These are phyloP conservation scores for Rattus norvegicus DNA, from an alignment of 2,113 vertebrate genomes.

Conservation along the genomic window GRCr8 NC_086026.1:68740501-68741000, in stretches of 20 bases:
- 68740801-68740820: conserved; percentile 26
- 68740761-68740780: conserved; percentile 6
- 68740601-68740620: not conserved
- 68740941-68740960: not conserved
- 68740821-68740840: conserved; percentile 29
- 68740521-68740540: conserved; percentile 20
- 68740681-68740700: too few relatives aligned
- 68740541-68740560: conserved; percentile 27
- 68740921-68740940: not conserved
- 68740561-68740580: conserved; percentile 17
- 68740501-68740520: not conserved
- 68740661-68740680: too few relatives aligned
- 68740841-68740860: not conserved
- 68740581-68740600: conserved; percentile 31
- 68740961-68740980: not conserved
- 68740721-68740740: not conserved
- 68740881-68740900: not conserved
- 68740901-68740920: not conserved
- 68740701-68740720: too few relatives aligned
- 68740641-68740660: too few relatives aligned
- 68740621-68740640: not conserved
- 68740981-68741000: not conserved
- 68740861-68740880: conserved; percentile 48
- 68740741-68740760: not conserved
- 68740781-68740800: not conserved